phyloP scores from a whole-genome alignment of 2,797 vertebrate species.

The Clarias fuscus region DNA sequence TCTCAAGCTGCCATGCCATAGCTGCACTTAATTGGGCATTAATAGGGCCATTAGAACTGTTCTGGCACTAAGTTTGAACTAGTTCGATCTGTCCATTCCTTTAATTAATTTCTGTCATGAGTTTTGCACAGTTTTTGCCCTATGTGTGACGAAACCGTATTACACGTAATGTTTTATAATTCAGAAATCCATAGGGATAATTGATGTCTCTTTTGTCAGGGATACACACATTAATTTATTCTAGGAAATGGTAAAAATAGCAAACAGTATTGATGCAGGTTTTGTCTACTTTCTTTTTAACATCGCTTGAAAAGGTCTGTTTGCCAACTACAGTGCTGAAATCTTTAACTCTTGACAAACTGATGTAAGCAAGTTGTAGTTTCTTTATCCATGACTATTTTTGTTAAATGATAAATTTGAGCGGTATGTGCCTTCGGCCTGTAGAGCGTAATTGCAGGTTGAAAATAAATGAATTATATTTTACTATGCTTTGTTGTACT shows the following conservation, averaged over 20 bases:
- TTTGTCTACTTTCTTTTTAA: slow-evolving; percentile 32
- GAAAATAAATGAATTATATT: slow-evolving; percentile 76
- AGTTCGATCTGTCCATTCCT: not conserved
- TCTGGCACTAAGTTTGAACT: not conserved
- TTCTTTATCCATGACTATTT: slow-evolving; percentile 48
- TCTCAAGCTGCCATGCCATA: slow-evolving; percentile 17
- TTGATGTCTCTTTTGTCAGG: slow-evolving; percentile 60
- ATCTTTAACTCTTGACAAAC: slow-evolving; percentile 18
- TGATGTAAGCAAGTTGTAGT: slow-evolving; percentile 35
- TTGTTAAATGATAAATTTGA: slow-evolving; percentile 46
- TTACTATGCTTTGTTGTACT: slow-evolving; percentile 56
- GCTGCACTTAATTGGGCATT: not conserved
- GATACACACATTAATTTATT: slow-evolving; percentile 71
- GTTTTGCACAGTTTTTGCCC: slow-evolving; percentile 50
- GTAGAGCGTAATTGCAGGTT: slow-evolving; percentile 65
- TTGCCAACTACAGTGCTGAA: slow-evolving; percentile 9
- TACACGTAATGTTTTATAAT: slow-evolving; percentile 36
- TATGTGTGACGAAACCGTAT: slow-evolving; percentile 10
- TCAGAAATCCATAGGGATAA: slow-evolving; percentile 17
- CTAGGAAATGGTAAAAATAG: slow-evolving; percentile 44
- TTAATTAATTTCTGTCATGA: slow-evolving; percentile 3
- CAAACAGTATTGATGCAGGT: slow-evolving; percentile 68
- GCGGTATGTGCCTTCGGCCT: slow-evolving; percentile 79
- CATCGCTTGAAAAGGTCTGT: slow-evolving; percentile 14
- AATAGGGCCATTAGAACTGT: slow-evolving; percentile 8